Percentiles rank a stretch among this genome's conserved stretches.
Evolutionary conservation across 2,113 vertebrate species (phyloP).

Genomic region (Thinocorus orbignyianus): DNA sequence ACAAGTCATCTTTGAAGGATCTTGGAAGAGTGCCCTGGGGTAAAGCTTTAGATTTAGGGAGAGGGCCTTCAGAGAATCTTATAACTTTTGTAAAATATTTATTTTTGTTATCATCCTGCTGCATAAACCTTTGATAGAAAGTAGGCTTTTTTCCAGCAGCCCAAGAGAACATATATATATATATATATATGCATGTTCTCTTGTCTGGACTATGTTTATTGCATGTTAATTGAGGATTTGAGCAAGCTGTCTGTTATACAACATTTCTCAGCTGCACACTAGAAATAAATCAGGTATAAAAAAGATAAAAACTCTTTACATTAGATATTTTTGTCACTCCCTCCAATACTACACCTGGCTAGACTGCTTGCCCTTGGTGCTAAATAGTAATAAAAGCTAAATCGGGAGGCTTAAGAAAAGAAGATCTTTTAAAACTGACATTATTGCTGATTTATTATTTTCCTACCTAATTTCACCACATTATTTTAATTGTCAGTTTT

Average conservation of each 20-base stretch:
- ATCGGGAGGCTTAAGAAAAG: accelerated
- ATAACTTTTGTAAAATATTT: background rate
- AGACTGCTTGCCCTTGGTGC: background rate
- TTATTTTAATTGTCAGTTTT: conserved; percentile 13
- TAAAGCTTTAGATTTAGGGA: background rate
- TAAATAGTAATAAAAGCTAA: background rate
- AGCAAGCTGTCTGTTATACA: background rate
- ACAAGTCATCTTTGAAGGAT: background rate
- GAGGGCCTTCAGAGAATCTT: background rate
- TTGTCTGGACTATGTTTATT: conserved; percentile 11
- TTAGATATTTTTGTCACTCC: background rate
- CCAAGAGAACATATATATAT: background rate
- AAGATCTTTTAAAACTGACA: background rate
- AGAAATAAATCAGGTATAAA: background rate
- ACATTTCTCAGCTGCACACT: background rate
- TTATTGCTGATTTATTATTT: background rate
- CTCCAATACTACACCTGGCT: background rate
- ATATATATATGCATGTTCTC: background rate
- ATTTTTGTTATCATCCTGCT: conserved; percentile 11
- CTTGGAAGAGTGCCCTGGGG: background rate
- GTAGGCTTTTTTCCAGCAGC: background rate
- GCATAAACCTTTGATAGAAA: background rate
- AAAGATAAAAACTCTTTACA: background rate
- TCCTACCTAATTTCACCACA: background rate
- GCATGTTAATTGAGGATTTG: background rate